Evolutionary conservation across 2,888 invertebrate genomes (phyloP), one percentile per base, ranked within the genome.

Genomic region (Megastigmus dorsalis): DNA sequence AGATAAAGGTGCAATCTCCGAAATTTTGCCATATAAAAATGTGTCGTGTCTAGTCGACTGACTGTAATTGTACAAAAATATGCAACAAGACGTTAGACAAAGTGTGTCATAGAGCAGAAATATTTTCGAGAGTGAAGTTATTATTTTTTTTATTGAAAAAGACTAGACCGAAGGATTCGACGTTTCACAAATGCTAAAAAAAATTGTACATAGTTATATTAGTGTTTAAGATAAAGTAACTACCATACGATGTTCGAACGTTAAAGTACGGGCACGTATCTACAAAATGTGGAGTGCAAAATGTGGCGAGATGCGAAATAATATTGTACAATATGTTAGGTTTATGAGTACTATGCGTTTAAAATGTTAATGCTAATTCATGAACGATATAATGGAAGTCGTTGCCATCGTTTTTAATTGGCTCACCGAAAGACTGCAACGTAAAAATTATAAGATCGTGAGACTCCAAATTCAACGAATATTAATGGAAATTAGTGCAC

Each of bases 381-480:
- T 75, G 59, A 78, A 76, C 69, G 72, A 78, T 77, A 67, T 70
- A 76, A 79, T 80, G 73, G 68, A 80, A 66, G 15, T 79, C 77
- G 78, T 81, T 82, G 80, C 36, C 79, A 81, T 80, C 54, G 57
- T 74, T 77, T 71, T 74, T 78, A 79, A 80, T 80, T 80, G 80
- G 80, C 79, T 81, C 79, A 81, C 77, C 72, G 74, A 80, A 80
- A 82, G 80, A 82, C 82, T 82, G 81, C 81, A 81, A 80, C 79
- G 79, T 80, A 69, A 73, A 68, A 77, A 63, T 74, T 71, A 68
- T 74, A 62, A 57, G 48, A 52, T 54, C 41, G 62, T 26, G 50
- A 75, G 71, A 57, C 62, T 71, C 48, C 59, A 50, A 65, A 52
- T 10, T 69, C 38, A 63, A 43, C 43, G 60, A 57, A 48, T 66